Evolutionary conservation across 2,797 vertebrate genomes (phyloP).

Genomic region (Pyrocephalus nanus): DNA sequence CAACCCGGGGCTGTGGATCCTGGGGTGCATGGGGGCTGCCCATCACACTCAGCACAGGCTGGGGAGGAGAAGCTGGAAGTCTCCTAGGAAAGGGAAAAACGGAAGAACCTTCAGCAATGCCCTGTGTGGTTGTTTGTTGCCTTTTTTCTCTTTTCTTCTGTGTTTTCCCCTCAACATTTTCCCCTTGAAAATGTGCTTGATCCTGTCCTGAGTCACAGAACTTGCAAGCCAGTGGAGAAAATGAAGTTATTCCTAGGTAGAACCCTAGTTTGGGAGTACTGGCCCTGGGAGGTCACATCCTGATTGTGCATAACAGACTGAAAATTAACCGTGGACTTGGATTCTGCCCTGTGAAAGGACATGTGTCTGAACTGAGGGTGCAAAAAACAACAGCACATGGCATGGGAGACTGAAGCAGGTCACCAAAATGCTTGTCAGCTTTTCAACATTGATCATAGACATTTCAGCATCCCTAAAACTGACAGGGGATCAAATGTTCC

Average conservation of each 20-base stretch:
- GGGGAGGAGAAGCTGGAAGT: background rate
- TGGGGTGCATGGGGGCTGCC: background rate
- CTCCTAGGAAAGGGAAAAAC: background rate
- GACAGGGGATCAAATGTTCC: background rate
- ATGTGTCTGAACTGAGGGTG: background rate
- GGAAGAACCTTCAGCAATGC: background rate
- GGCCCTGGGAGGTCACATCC: background rate
- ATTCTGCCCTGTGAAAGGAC: background rate
- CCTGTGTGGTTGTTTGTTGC: rapidly evolving
- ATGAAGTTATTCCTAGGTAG: background rate
- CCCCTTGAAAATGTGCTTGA: background rate
- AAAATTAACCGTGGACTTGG: background rate
- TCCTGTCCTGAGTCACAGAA: background rate
- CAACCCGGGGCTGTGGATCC: background rate
- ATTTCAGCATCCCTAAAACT: background rate
- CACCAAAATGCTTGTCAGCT: background rate
- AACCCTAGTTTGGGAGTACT: background rate
- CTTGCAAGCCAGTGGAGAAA: background rate
- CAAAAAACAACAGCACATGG: background rate
- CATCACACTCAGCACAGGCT: background rate
- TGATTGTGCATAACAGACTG: background rate
- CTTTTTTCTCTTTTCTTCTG: background rate
- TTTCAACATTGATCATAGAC: background rate
- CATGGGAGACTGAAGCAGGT: background rate
- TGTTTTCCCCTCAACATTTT: rapidly evolving